Evolutionary conservation across 2,888 invertebrate genomes (phyloP).

Genomic region (Drosophila flavopinicola): DNA sequence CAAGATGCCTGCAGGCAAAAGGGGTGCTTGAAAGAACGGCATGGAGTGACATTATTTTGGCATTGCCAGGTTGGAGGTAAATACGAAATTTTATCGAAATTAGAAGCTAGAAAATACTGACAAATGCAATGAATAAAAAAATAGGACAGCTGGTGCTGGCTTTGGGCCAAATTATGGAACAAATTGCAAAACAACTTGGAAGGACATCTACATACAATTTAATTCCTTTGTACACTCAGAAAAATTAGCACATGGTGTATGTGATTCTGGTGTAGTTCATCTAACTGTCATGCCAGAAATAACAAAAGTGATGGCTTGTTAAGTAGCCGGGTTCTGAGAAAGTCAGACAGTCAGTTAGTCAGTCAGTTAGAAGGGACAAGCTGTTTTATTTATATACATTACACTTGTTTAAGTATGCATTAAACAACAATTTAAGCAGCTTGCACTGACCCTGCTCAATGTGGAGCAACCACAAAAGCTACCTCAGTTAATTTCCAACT

Average conservation of each 20-base stretch:
- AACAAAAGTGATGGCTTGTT: too few species aligned
- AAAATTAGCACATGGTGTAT: too few species aligned
- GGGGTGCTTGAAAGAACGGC: not conserved
- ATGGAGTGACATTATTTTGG: slow-evolving; percentile 7
- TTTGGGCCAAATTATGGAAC: not conserved
- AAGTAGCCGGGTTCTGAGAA: too few species aligned
- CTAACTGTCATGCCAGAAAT: too few species aligned
- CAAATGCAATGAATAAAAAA: not conserved
- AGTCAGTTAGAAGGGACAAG: too few species aligned
- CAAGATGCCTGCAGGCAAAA: not conserved
- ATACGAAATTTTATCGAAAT: slow-evolving; percentile 5
- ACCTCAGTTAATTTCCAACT: slow-evolving; percentile 41
- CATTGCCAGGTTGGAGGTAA: not conserved
- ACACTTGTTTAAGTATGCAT: not conserved
- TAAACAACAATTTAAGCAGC: not conserved
- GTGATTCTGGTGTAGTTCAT: too few species aligned
- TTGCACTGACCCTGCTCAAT: slow-evolving; percentile 8
- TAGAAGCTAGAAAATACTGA: not conserved
- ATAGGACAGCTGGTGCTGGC: not conserved
- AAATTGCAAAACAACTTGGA: not conserved
- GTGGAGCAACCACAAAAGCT: slow-evolving; percentile 3
- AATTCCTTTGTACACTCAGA: not conserved
- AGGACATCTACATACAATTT: not conserved
- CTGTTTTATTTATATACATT: too few species aligned
- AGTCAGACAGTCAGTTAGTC: too few species aligned